Evolutionary conservation across 2,888 invertebrate genomes (phyloP).

Genomic region (Pterostichus niger): DNA sequence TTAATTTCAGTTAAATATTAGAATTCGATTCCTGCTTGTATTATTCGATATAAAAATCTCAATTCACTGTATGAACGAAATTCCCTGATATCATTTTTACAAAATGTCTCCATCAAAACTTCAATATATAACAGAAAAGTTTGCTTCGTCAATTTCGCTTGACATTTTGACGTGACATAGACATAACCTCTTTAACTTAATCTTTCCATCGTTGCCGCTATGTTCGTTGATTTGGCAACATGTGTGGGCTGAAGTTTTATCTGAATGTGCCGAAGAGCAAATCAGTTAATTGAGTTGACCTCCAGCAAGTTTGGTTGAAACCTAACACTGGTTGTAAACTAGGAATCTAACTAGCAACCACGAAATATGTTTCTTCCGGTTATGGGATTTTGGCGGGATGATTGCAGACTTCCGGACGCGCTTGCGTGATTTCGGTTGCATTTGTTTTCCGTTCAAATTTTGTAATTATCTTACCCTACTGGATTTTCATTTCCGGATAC

Average conservation of each 20-base stretch:
- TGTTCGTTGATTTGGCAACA: slow-evolving; percentile 35
- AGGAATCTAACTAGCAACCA: slow-evolving; percentile 14
- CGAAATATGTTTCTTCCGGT: slow-evolving; percentile 50
- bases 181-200: slow-evolving; percentile 43
- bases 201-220: slow-evolving; percentile 12
- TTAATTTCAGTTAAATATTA: not conserved
- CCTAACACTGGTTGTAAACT: not conserved
- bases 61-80: not conserved
- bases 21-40: slow-evolving; percentile 11
- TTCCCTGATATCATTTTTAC: slow-evolving; percentile 7
- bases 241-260: slow-evolving; percentile 23
- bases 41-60: not conserved
- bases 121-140: slow-evolving; percentile 33
- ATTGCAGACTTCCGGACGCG: slow-evolving; percentile 32
- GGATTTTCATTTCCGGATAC: slow-evolving; percentile 15
- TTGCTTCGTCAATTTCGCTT: slow-evolving; percentile 27
- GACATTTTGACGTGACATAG: slow-evolving; percentile 36
- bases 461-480: slow-evolving; percentile 42
- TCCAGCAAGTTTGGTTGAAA: slow-evolving; percentile 22
- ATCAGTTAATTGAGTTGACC: slow-evolving; percentile 40
- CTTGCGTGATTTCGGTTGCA: slow-evolving; percentile 29
- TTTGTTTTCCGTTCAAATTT: slow-evolving; percentile 37
- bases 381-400: slow-evolving; percentile 49
- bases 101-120: slow-evolving; percentile 12
- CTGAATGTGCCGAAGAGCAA: slow-evolving; percentile 16